Percentiles rank a stretch among this genome's conserved stretches.
Evolutionary conservation across 1,140 invertebrate species (phyloP).

Genomic region (Drosophila littoralis): DNA sequence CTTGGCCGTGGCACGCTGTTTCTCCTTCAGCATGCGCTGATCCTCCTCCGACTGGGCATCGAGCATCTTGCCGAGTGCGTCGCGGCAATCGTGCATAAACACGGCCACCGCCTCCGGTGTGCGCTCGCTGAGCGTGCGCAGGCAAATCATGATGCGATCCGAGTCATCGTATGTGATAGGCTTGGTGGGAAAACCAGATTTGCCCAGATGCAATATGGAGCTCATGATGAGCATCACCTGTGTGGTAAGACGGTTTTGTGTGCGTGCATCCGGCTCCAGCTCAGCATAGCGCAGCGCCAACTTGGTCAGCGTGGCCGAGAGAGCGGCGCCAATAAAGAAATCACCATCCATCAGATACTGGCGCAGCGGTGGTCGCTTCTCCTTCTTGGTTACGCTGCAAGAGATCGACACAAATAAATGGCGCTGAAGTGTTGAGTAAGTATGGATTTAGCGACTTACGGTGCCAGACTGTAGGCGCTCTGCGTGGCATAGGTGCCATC

Average conservation of each 20-base stretch:
- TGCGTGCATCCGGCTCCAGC: constrained; percentile 68
- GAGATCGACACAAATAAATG: background rate
- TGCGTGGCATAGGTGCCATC: constrained; percentile 99
- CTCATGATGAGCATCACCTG: constrained; percentile 95
- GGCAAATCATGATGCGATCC: constrained; percentile 94
- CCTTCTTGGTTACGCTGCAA: constrained; percentile 86
- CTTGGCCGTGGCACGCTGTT: constrained; percentile 89
- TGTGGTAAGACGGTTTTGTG: constrained; percentile 89
- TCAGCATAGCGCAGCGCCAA: constrained; percentile 89
- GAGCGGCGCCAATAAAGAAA: constrained; percentile 97
- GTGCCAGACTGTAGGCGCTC: constrained; percentile 95
- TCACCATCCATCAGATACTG: constrained; percentile 97
- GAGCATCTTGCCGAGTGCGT: constrained; percentile 94
- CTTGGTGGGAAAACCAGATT: constrained; percentile 89
- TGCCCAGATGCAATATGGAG: constrained; percentile 93
- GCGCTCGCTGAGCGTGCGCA: constrained; percentile 91
- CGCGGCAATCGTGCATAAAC: constrained; percentile 91
- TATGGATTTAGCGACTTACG: constrained; percentile 85
- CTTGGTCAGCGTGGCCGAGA: constrained; percentile 96
- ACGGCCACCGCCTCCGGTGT: constrained; percentile 90
- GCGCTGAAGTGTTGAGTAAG: background rate
- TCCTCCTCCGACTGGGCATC: constrained; percentile 89
- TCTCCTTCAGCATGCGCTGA: constrained; percentile 85
- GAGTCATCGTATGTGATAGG: constrained; percentile 97
- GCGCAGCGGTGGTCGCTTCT: constrained; percentile 91